Percentiles rank a stretch among this genome's conserved stretches.
These are phyloP conservation scores for Diorhabda sublineata DNA, from an alignment of 1,140 invertebrate species.

Conservation along the genomic window DNA sequence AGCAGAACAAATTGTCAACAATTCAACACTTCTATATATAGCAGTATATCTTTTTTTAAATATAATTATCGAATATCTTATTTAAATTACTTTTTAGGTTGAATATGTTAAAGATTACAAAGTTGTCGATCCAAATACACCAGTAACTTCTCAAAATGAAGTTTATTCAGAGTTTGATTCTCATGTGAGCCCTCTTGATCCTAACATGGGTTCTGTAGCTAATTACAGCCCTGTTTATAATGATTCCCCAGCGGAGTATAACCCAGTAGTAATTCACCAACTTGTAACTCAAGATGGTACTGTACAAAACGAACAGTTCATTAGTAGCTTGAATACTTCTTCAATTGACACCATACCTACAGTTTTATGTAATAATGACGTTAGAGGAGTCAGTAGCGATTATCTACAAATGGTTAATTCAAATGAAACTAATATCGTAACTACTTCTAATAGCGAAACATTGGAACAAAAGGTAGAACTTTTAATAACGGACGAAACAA, in stretches of 20 bases:
- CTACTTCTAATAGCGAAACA: conserved; percentile 11
- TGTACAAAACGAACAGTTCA: conserved; percentile 23
- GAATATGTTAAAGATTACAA: conserved; percentile 54
- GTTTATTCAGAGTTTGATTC: conserved; percentile 53
- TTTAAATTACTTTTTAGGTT: conserved; percentile 45
- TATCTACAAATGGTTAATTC: conserved; percentile 41
- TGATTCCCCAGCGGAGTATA: conserved; percentile 49
- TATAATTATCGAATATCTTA: not conserved
- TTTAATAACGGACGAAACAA: conserved; percentile 45
- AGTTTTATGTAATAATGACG: conserved; percentile 39
- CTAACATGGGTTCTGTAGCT: conserved; percentile 57
- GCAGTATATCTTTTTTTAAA: conserved; percentile 34
- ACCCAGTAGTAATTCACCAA: conserved; percentile 53
- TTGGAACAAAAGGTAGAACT: conserved; percentile 43
- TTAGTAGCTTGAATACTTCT: conserved; percentile 20
- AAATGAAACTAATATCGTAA: conserved; percentile 4
- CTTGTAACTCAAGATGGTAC: conserved; percentile 27
- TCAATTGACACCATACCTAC: conserved; percentile 25
- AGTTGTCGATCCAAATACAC: conserved; percentile 43
- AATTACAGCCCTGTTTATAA: conserved; percentile 55
- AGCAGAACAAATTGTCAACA: conserved; percentile 22
- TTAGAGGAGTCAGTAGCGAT: conserved; percentile 42
- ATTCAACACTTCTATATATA: conserved; percentile 40
- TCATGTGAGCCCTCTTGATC: conserved; percentile 55
- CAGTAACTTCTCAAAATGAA: conserved; percentile 46